Base-by-base conservation (phyloP, 2,113 vertebrate species). In the Ictalurus furcatus region DNA sequence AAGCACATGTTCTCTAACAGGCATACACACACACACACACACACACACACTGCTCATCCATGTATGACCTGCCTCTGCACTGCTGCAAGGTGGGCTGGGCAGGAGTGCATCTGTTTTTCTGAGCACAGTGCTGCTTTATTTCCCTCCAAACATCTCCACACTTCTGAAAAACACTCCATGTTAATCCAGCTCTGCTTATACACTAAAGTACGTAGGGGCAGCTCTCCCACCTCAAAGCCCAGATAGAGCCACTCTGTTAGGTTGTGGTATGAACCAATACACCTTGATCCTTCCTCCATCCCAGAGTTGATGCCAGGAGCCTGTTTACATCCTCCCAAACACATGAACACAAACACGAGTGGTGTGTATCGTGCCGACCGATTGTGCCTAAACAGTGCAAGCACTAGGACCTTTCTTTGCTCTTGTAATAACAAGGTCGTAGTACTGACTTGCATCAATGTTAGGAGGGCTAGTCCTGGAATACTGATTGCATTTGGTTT, bases 61-160 rank as follows among this genome's bases (percentile, higher is more conserved):
- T 85, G 88, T 85, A 78, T 89, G 88, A 91, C 90, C 88, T 85
- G 88, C 85, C 90, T 90, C 90, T 87, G 88, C 88, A 87, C 88
- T 89, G 86, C 88, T 91, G 88, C 88, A 91, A 88, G 88, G 71
- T 73, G 73, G 90, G 87, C 84, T 89, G 85, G 58, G 73, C 74
- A 56, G 84, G 84, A 88, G 87, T 90, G 83, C 58, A 79, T 54
- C 76, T 79, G 78, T 88, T 88, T 86, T 86, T 87, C 84, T 73
- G 81, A 89, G 56, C 85, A n/a, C 76, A 79, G 25, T 63, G 63
- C 85, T 74, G 87, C 44, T 79, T 76, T 52, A 84, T 67, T 79
- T 80, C 65, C 69, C 83, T 87, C 85, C 74, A 21, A 40, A 84
- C 65, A 84, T 86, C 90, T 44, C 81, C 90, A 88, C 83, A 54